These are phyloP conservation scores for Drosophila demipolita DNA, from an alignment of 2,888 invertebrate species.

Conservation along the genomic window DNA sequence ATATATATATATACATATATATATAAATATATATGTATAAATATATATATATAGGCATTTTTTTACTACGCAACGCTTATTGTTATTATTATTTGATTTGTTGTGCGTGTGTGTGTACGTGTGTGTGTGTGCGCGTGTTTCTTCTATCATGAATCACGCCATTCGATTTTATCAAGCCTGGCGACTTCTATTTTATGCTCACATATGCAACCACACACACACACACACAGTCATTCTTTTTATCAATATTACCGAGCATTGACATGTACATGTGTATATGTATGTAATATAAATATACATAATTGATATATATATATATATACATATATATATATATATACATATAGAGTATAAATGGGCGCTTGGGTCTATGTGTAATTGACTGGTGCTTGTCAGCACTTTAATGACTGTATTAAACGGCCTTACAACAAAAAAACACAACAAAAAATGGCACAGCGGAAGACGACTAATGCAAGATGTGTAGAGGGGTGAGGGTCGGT, in stretches of 20 bases:
- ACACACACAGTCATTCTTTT: slow-evolving; percentile 11
- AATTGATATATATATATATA: neutral
- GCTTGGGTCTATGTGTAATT: slow-evolving; percentile 34
- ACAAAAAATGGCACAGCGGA: slow-evolving; percentile 4
- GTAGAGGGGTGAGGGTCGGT: too few species aligned
- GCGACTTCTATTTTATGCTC: slow-evolving; percentile 42
- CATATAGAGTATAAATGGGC: slow-evolving; percentile 28
- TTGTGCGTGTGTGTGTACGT: slow-evolving; percentile 1
- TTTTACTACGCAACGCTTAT: slow-evolving; percentile 36
- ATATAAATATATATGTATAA: neutral
- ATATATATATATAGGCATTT: neutral
- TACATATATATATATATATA: slow-evolving; percentile 17
- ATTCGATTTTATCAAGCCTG: slow-evolving; percentile 64
- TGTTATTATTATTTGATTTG: slow-evolving; percentile 24
- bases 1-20: neutral
- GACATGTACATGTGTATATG: slow-evolving; percentile 19
- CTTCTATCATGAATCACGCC: slow-evolving; percentile 69
- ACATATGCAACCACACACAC: neutral
- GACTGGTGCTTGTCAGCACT: slow-evolving; percentile 30
- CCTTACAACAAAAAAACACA: slow-evolving; percentile 7
- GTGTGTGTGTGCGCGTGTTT: slow-evolving; percentile 14
- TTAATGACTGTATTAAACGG: slow-evolving; percentile 49
- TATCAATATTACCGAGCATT: slow-evolving; percentile 54
- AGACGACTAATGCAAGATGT: neutral
- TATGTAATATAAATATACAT: neutral